Evolutionary conservation across 2,888 invertebrate species (phyloP).

Genomic region (Chymomyza amoena): DNA sequence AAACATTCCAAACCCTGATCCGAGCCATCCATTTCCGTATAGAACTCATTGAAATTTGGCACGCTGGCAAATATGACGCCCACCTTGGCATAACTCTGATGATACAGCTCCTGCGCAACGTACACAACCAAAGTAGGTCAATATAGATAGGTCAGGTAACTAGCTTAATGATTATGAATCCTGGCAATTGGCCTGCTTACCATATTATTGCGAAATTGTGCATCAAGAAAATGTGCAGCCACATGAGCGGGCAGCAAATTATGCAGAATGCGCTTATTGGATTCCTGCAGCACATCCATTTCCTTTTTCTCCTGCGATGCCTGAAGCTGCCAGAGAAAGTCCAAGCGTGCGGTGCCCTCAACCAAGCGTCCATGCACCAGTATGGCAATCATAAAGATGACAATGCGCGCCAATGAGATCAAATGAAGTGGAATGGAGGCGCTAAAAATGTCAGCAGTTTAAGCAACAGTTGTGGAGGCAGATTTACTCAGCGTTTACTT

Average conservation of each 20-base stretch:
- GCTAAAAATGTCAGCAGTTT: conserved; percentile 74
- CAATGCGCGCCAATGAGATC: conserved; percentile 87
- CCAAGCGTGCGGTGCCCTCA: conserved; percentile 93
- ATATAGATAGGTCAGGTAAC: neutral
- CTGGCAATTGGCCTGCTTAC: conserved; percentile 77
- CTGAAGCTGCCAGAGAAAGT: conserved; percentile 91
- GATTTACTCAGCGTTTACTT: conserved; percentile 79
- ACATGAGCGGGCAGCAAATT: conserved; percentile 95
- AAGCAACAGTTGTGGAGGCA: conserved; percentile 40
- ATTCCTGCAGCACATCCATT: conserved; percentile 95
- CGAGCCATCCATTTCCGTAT: conserved; percentile 94
- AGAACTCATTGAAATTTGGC: conserved; percentile 96
- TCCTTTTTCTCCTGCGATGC: conserved; percentile 94
- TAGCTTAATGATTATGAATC: conserved; percentile 8
- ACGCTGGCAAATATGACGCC: conserved; percentile 95
- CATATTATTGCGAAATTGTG: conserved; percentile 93
- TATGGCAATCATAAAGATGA: conserved; percentile 90
- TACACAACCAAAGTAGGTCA: neutral
- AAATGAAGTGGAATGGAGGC: conserved; percentile 88
- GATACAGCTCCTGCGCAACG: conserved; percentile 88
- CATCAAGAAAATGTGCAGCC: conserved; percentile 94
- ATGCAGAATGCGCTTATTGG: conserved; percentile 92
- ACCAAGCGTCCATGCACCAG: conserved; percentile 89
- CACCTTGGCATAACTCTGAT: conserved; percentile 93
- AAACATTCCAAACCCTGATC: conserved; percentile 95